Base-by-base conservation (phyloP, 2,797 vertebrate species). In the Borostomias antarcticus region DNA sequence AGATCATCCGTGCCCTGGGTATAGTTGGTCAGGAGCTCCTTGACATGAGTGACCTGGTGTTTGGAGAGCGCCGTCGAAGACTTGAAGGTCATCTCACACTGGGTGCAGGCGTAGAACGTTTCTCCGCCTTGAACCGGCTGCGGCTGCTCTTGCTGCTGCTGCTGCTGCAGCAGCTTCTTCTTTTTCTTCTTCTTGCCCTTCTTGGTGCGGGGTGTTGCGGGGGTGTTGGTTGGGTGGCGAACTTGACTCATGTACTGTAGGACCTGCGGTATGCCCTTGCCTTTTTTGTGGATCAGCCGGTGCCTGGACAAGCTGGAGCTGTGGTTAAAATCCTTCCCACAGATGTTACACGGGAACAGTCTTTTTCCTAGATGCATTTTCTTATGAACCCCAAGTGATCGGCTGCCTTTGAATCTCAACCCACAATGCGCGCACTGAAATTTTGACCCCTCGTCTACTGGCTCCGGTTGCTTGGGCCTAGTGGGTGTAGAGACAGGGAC, bases 291-390 rank as follows among this genome's bases (percentile, higher is more conserved):
- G 73, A 92, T 87, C 62, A 92, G 87, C 54, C 89, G 83, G 62
- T 92, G 91, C n/a, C 92, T 87, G 0, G 90, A 92, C 62, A 93
- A 76, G 64, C 90, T 92, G 40, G 92, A 92, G 75, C 90, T 92
- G 80, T 92, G 91, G 77, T 91, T 92, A 67, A 92, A 93, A 75
- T 88, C 89, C 73, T 93, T 93, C 5, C 91, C 90, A 0, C 92
- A 93, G 69, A 91, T 86, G 80, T 90, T 91, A 58, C 90, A 91
- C 25, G 86, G 89, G 62, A 91, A 90, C 53, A 92, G 89, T 47
- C 91, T 79, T 40, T 90, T 76, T 79, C 90, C 89, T 50, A 91
- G 90, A 5, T 92, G 91, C 28, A 89, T 86, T 56, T 90, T 85
- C 80, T 91, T 88, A 83, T 92, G 91, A 63, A 89, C 91, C 0